These are phyloP conservation scores for Sminthurides aquaticus DNA, from an alignment of 2,888 invertebrate genomes.

Conservation along the genomic window DNA sequence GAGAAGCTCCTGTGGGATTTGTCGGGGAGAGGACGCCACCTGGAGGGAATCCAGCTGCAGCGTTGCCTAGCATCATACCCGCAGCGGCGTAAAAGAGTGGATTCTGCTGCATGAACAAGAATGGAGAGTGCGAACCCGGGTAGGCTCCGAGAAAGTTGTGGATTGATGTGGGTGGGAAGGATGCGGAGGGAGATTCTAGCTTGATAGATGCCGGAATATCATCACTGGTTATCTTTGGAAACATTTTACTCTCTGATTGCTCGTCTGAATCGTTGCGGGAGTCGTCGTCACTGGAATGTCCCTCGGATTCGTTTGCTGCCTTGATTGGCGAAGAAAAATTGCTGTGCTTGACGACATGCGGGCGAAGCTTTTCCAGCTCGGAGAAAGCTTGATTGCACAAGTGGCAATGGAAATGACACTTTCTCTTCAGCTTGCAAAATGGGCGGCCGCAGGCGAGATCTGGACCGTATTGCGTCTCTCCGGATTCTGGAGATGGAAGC, in stretches of 20 bases:
- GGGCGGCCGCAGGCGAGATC: constrained; percentile 65
- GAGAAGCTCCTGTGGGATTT: constrained; percentile 30
- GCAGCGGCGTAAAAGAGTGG: constrained; percentile 40
- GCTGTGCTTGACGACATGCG: constrained; percentile 65
- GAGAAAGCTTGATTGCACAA: constrained; percentile 73
- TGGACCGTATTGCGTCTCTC: constrained; percentile 52
- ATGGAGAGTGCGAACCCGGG: constrained; percentile 39
- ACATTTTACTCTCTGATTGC: constrained; percentile 15
- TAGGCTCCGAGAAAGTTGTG: constrained; percentile 40
- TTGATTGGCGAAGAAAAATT: constrained; percentile 45
- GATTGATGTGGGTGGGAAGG: constrained; percentile 37
- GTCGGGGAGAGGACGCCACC: constrained; percentile 24
- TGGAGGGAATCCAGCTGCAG: constrained; percentile 31
- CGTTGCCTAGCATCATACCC: constrained; percentile 42
- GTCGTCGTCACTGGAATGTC: constrained; percentile 31
- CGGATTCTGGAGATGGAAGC: constrained; percentile 39
- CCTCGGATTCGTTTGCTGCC: constrained; percentile 36
- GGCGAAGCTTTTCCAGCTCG: constrained; percentile 60
- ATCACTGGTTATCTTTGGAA: constrained; percentile 15
- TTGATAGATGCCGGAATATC: constrained; percentile 7
- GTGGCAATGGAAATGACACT: constrained; percentile 71
- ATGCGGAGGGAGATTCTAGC: constrained; percentile 19
- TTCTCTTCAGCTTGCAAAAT: constrained; percentile 70
- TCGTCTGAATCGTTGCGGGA: constrained; percentile 18
- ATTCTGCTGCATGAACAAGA: constrained; percentile 41